These are phyloP conservation scores for Cheiracanthium punctorium DNA, from an alignment of 2,888 invertebrate species.

Conservation along the genomic window DNA sequence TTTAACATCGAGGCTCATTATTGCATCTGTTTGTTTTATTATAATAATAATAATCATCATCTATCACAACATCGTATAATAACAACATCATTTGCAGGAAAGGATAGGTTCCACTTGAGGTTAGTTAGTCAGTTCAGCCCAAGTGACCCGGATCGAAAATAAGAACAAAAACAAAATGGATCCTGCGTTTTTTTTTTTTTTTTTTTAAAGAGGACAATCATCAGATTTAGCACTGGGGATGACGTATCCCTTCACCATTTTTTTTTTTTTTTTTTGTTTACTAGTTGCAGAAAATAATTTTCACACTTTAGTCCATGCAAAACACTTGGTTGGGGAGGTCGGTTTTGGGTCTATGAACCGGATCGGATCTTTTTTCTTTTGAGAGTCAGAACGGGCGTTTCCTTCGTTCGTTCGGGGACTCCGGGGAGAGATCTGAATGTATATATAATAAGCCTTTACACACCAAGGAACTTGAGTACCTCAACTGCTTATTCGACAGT, in stretches of 20 bases:
- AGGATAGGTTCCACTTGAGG: not conserved
- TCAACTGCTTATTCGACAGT: too few species aligned
- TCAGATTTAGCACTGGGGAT: too few species aligned
- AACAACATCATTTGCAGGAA: not conserved
- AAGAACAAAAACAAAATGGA: too few species aligned
- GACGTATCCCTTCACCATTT: too few species aligned
- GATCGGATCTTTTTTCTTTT: too few species aligned
- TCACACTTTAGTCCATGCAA: not conserved
- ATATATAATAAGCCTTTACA: not conserved
- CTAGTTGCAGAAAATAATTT: not conserved
- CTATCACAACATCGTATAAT: conserved; percentile 4
- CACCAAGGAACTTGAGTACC: conserved; percentile 52
- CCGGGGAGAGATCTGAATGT: not conserved
- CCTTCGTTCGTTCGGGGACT: too few species aligned
- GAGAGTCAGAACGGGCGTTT: too few species aligned
- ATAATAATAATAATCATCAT: too few species aligned
- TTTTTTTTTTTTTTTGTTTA: too few species aligned
- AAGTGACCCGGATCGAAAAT: too few species aligned
- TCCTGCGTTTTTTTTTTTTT: too few species aligned
- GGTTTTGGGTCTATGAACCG: not conserved
- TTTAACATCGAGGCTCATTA: not conserved
- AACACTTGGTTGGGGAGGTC: not conserved
- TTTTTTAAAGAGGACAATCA: too few species aligned
- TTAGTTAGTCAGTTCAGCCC: not conserved
- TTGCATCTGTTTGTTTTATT: not conserved